Evolutionary conservation across 2,888 invertebrate genomes (phyloP), one percentile per base, ranked within the genome.

Genomic region (Toxonevra muliebris): DNA sequence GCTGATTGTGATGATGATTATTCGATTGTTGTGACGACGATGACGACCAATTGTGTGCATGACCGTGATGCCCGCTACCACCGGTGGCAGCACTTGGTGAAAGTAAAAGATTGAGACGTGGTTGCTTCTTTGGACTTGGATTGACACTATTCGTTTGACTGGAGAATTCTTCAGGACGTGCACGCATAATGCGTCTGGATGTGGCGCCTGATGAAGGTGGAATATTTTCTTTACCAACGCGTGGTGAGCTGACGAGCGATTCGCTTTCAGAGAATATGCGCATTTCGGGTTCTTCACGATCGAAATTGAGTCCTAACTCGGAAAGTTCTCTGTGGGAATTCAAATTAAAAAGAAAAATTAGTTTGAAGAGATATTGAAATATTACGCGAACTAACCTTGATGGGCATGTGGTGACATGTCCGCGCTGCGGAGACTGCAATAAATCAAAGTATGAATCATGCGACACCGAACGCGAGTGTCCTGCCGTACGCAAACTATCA

Each of bases 371-470:
- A 15, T 15, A 48, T 5, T 15, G 48, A 48, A 15, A 5, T 48
- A 30, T 7, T 30, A 7, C 30, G 30, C 30, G 7, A 30, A 30
- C 71, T 66, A 54, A 75, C 75, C 90, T 84, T 15, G 85, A 86
- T 4, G 85, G 83, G 67, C 85, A 85, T 13, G 86, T 82, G 62
- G 83, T 84, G 72, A 80, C 72, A 59, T 81, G 80, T 4, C 81
- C 84, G 11, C 85, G 79, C 62, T 85, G 84, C 40, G 86, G 84
- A 13, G 86, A 87, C 70, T 86, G 85, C 64, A 86, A 70, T 71
- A 85, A 74, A 80, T 96, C 95, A 86, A 96, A 96, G 86, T 96
- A 96, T 0, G 96, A 96, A 84, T 96, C 96, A 84, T 96, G 96
- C 0, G 95, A 95, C 0, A 95, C 93, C 0, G 95, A 95, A 59